Percentiles rank a stretch among this genome's conserved stretches.
Evolutionary conservation across 2,113 vertebrate genomes (phyloP).

Genomic region (Typhlomys cinereus): DNA sequence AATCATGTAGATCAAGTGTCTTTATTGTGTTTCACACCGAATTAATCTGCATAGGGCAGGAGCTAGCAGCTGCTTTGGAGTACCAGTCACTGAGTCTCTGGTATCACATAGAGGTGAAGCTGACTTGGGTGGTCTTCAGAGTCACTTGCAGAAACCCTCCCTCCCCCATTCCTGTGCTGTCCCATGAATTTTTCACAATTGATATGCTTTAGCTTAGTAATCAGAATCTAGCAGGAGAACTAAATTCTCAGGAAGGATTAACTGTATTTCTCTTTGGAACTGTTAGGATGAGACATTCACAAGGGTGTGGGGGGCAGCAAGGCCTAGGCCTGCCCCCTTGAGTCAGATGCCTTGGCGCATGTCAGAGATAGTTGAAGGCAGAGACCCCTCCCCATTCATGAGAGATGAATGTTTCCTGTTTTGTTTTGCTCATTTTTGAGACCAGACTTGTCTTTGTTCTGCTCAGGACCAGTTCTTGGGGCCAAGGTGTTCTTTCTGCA

Average conservation of each 20-base stretch:
- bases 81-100: background rate
- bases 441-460: no score
- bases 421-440: no score
- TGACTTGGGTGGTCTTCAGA: background rate
- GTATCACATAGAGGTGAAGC: background rate
- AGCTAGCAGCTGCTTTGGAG: no score
- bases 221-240: background rate
- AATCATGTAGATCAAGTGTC: no score
- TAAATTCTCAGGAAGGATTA: background rate
- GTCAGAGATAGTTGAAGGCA: no score
- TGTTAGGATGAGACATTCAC: background rate
- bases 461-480: no score
- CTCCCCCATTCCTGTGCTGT: background rate
- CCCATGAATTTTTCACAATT: slow-evolving; percentile 9
- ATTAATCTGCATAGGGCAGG: background rate
- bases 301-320: no score
- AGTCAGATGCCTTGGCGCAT: no score
- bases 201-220: background rate
- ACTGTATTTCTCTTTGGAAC: background rate
- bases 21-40: background rate
- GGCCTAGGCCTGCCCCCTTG: no score
- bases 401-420: no score
- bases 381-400: no score
- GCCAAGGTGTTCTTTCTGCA: no score
- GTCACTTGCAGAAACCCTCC: background rate